Evolutionary conservation across 2,888 invertebrate species (phyloP).

Genomic region (Cheilosia impressa): DNA sequence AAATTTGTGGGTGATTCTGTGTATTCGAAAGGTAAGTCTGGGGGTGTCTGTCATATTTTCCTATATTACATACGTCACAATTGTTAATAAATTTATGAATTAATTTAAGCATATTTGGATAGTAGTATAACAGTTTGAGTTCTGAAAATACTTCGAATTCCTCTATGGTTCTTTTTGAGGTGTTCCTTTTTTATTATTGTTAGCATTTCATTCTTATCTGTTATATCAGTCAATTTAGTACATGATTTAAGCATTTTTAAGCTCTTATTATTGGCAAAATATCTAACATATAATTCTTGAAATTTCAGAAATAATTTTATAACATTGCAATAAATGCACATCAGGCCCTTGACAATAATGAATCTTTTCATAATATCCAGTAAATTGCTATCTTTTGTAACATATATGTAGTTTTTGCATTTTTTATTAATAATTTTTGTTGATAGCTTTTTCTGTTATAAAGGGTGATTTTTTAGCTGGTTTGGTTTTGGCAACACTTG

Average conservation of each 20-base stretch:
- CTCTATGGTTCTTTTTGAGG: conserved; percentile 40
- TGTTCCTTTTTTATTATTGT: conserved; percentile 29
- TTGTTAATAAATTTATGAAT: conserved; percentile 46
- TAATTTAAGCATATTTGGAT: conserved; percentile 40
- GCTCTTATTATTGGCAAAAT: conserved; percentile 53
- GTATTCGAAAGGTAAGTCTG: neutral
- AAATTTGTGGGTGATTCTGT: conserved; percentile 13
- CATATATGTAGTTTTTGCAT: conserved; percentile 8
- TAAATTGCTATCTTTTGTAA: conserved; percentile 34
- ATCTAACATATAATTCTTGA: conserved; percentile 49
- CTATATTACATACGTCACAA: conserved; percentile 37
- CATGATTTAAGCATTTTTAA: conserved; percentile 34
- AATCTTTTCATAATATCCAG: conserved; percentile 42
- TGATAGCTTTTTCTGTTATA: conserved; percentile 31
- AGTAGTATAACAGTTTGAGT: conserved; percentile 27
- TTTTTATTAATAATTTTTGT: conserved; percentile 38
- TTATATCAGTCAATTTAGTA: conserved; percentile 28
- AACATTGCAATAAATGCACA: conserved; percentile 55
- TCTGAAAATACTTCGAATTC: conserved; percentile 41
- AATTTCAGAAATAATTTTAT: conserved; percentile 30
- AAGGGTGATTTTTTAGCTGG: too few relatives aligned
- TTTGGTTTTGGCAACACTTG: too few relatives aligned
- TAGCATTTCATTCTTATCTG: conserved; percentile 31
- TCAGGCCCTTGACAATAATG: conserved; percentile 48
- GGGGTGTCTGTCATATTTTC: conserved; percentile 11